Evolutionary conservation across 2,888 invertebrate genomes (phyloP).

Genomic region (Aphodius sticticus): DNA sequence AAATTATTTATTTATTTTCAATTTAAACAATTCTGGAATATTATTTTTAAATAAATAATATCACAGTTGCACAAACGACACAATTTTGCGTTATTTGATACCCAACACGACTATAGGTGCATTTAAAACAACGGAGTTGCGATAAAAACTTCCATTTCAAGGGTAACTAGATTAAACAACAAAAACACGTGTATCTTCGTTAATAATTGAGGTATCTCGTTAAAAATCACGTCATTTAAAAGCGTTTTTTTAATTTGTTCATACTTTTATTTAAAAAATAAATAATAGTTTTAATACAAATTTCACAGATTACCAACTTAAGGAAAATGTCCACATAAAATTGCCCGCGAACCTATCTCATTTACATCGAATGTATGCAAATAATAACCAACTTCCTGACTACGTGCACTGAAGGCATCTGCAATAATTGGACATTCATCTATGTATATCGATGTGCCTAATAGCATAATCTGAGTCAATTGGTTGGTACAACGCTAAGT

Average conservation of each 20-base stretch:
- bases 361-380: background rate
- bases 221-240: background rate
- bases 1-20: no score
- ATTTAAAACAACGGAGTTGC: background rate
- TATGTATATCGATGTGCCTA: background rate
- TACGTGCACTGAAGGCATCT: background rate
- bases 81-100: background rate
- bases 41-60: background rate
- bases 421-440: background rate
- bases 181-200: background rate
- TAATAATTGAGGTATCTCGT: background rate
- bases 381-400: background rate
- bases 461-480: background rate
- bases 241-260: background rate
- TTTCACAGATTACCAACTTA: background rate
- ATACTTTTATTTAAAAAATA: background rate
- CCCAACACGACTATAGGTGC: background rate
- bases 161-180: background rate
- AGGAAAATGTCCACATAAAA: no score
- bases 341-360: background rate
- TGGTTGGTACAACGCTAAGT: background rate
- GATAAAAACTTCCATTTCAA: background rate
- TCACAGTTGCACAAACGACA: background rate
- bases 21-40: background rate
- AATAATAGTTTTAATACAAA: background rate